These are phyloP conservation scores for Alosa alosa DNA, from an alignment of 2,113 vertebrate genomes.

Conservation along the genomic window DNA sequence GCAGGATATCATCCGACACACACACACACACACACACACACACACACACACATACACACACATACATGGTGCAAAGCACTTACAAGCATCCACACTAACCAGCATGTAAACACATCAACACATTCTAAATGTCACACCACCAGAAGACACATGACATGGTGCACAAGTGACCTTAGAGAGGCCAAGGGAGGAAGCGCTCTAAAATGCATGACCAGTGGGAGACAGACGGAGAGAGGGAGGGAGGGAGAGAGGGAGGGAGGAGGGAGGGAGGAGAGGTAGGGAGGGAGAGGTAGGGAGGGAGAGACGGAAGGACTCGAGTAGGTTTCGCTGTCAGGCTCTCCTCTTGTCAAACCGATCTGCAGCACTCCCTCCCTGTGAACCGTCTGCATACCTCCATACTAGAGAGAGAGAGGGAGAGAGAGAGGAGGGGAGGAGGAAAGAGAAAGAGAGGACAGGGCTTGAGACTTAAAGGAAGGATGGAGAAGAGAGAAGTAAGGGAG, in stretches of 20 bases:
- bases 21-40: background rate
- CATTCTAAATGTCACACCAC: background rate
- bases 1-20: background rate
- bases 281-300: background rate
- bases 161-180: background rate
- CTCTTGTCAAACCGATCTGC: too few species aligned
- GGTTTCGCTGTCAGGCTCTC: too few species aligned
- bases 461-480: too few species aligned
- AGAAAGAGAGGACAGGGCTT: background rate
- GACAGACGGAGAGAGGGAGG: background rate
- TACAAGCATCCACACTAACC: background rate
- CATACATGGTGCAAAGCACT: background rate
- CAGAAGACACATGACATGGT: background rate
- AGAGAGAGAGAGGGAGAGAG: background rate
- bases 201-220: background rate
- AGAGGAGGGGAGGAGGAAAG: background rate
- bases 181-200: background rate
- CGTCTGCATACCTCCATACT: too few species aligned
- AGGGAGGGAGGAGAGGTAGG: conserved; percentile 19
- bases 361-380: too few species aligned
- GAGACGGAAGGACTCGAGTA: background rate
- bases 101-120: background rate
- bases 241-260: conserved; percentile 21
- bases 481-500: background rate
- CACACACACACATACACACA: background rate